These are phyloP conservation scores for Leucania comma DNA, from an alignment of 2,888 invertebrate species.

Conservation along the genomic window DNA sequence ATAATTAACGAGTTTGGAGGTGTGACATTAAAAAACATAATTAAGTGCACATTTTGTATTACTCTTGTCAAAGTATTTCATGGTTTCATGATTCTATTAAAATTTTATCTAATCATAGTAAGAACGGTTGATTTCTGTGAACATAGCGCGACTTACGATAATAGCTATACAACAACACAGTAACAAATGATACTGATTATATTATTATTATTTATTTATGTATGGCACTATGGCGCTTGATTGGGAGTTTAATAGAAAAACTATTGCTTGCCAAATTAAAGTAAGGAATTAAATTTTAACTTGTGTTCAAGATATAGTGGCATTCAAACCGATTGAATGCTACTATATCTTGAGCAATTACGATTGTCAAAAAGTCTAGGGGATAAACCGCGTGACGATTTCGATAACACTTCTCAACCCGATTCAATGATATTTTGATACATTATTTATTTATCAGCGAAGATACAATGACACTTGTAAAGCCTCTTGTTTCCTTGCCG, in stretches of 20 bases:
- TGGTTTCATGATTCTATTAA: constrained; percentile 21
- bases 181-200: constrained; percentile 11
- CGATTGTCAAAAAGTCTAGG: not conserved
- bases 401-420: not conserved
- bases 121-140: constrained; percentile 37
- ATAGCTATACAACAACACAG: not conserved
- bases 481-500: not conserved
- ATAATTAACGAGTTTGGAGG: constrained; percentile 19
- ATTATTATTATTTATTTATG: constrained; percentile 8
- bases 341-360: too few relatives aligned
- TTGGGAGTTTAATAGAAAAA: not conserved
- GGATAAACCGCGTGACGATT: not conserved
- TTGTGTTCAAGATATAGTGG: not conserved
- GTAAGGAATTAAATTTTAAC: not conserved
- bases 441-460: too few relatives aligned
- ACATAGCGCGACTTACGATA: constrained; percentile 28
- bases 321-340: too few relatives aligned
- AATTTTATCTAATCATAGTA: constrained; percentile 48
- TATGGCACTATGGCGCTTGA: not conserved
- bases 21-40: not conserved
- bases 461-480: too few relatives aligned
- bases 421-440: too few relatives aligned
- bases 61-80: constrained; percentile 1
- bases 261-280: not conserved
- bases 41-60: not conserved